Evolutionary conservation across 1,140 invertebrate species (phyloP).

Genomic region (Neomicropteryx cornuta): DNA sequence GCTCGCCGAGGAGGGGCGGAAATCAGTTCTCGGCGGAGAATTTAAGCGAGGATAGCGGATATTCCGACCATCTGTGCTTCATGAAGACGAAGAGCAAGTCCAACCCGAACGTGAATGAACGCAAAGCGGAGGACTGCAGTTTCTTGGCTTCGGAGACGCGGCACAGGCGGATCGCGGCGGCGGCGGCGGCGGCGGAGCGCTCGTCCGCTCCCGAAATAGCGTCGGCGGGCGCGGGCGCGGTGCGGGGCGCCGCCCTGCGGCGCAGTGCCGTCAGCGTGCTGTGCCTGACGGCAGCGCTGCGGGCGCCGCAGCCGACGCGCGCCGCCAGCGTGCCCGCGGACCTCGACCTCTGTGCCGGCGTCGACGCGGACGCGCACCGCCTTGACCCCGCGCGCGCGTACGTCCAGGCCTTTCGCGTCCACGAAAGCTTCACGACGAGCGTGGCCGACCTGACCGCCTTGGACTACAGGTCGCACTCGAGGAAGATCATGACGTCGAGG

Average conservation of each 20-base stretch:
- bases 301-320: constrained; percentile 16
- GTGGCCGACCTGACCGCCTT: constrained; percentile 36
- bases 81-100: constrained; percentile 30
- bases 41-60: constrained; percentile 64
- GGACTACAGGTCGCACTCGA: constrained; percentile 22
- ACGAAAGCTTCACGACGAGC: constrained; percentile 33
- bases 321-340: constrained; percentile 33
- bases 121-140: constrained; percentile 17
- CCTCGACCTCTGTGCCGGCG: constrained; percentile 40
- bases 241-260: constrained; percentile 21
- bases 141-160: constrained; percentile 24
- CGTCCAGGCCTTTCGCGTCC: constrained; percentile 32
- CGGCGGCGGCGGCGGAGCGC: constrained; percentile 16
- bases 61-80: constrained; percentile 46
- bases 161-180: constrained; percentile 25
- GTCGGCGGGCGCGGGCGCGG: constrained; percentile 23
- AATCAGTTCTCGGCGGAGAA: constrained; percentile 59
- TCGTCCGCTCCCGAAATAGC: constrained; percentile 24
- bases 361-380: constrained; percentile 14
- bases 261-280: constrained; percentile 27
- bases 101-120: constrained; percentile 28
- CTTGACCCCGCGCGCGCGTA: constrained; percentile 23
- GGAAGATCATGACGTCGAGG: constrained; percentile 24
- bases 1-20: constrained; percentile 26
- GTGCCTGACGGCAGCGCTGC: constrained; percentile 27